Evolutionary conservation across 2,113 vertebrate genomes (phyloP), one percentile per base, ranked within the genome.

Genomic region (Odobenus rosmarus): DNA sequence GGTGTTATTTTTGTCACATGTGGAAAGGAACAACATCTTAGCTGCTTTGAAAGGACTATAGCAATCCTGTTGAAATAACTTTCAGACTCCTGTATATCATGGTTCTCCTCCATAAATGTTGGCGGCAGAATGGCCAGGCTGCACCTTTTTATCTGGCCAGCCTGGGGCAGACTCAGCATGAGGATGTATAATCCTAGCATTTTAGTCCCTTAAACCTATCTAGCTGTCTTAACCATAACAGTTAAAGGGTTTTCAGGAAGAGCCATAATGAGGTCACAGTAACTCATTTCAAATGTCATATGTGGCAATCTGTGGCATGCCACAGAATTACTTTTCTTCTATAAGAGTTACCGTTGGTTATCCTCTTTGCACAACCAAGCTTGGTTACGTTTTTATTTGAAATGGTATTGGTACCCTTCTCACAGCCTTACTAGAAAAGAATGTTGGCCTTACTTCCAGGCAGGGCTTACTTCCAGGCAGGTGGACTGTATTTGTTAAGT

Each of bases 381-480:
- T n/a, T 39, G n/a, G 8, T 16, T 74, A 81, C 16, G 6, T 46
- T 93, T 95, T 84, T 13, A 81, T 80, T 33, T 93, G 33, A 39
- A 42, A 36, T 81, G 24, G 16, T 31, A 42, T 69, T 13, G 57
- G 49, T 42, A 19, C 21, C 33, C 19, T 53, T 83, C 42, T 53
- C 14, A 42, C 49, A n/a, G 28, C 69, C 26, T 89, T 49, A 23
- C 0, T 77, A 18, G 26, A 61, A 62, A 76, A 9, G 26, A 31
- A 55, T 76, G 49, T 39, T 39, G 39, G 39, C 39, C 39, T 97
- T 61, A 92, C 55, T 94, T 94, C 92, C 79, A 89, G 76, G 84
- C 81, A 81, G 36, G n/a, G 39, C 39, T 97, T 61, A 92, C 55
- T 94, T 94, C 92, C 79, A 89, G 76, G 84, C 81, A 81, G 36